Conservation (phyloP, 2,797 vertebrate species). For the Gambusia yucatana region DNA sequence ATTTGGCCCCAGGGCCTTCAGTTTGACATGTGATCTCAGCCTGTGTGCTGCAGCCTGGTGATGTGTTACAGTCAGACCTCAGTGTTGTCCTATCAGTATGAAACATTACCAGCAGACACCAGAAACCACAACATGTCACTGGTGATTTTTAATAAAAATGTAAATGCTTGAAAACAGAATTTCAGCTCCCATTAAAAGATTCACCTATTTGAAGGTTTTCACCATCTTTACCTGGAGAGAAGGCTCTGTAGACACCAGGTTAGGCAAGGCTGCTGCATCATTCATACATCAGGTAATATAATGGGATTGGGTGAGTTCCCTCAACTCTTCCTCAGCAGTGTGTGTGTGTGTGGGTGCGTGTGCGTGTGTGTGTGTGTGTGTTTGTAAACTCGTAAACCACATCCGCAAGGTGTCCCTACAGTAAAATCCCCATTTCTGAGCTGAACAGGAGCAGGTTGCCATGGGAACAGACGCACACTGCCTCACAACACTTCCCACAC, state of each 20-base stretch:
- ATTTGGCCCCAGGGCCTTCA: no score
- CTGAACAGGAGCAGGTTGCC: neutral
- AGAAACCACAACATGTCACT: neutral
- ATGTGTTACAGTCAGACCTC: neutral
- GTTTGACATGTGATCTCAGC: neutral
- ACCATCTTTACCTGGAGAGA: neutral
- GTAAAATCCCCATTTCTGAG: neutral
- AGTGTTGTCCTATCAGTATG: neutral
- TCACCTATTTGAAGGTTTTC: neutral
- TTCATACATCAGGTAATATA: neutral
- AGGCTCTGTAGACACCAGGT: neutral
- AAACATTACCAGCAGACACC: neutral
- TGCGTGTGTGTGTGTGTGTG: neutral
- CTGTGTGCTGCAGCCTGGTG: neutral
- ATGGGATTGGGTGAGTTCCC: neutral
- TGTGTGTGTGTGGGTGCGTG: neutral
- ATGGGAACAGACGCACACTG: neutral
- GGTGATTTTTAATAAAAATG: neutral
- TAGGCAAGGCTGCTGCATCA: neutral
- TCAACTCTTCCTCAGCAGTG: neutral
- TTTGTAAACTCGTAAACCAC: neutral
- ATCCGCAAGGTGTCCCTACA: neutral
- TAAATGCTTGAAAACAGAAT: neutral
- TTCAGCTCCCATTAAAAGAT: neutral
- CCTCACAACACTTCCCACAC: neutral